Evolutionary conservation across 1,140 invertebrate genomes (phyloP).

Genomic region (Mya arenaria): DNA sequence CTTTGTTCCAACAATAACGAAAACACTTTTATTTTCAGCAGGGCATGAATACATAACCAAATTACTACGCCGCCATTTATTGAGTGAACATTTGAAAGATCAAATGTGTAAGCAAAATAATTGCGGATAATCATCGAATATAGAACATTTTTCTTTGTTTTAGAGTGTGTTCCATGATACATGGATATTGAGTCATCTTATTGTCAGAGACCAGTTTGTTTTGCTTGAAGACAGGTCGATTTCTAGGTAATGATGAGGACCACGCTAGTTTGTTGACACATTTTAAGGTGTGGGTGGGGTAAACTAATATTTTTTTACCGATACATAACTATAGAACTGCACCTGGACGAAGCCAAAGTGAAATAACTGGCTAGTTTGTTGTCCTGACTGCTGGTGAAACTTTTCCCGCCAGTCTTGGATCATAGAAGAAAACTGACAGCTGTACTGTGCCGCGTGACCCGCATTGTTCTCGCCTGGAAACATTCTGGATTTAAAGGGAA

Average conservation of each 20-base stretch:
- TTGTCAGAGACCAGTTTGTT: neutral
- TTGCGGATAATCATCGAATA: too few relatives aligned
- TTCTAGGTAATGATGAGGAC: neutral
- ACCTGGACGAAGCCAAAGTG: constrained; percentile 77
- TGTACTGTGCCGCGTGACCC: constrained; percentile 54
- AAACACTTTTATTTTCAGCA: too few relatives aligned
- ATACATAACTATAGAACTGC: neutral
- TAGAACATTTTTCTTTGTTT: too few relatives aligned
- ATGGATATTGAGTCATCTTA: too few relatives aligned
- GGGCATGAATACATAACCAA: too few relatives aligned
- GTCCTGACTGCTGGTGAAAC: constrained; percentile 59
- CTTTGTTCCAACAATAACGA: too few relatives aligned
- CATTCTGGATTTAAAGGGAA: too few relatives aligned
- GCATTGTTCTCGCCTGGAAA: constrained; percentile 69
- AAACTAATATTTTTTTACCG: neutral
- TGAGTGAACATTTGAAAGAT: neutral
- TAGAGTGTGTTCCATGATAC: too few relatives aligned
- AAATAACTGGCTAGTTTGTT: constrained; percentile 63
- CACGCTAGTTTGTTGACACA: neutral
- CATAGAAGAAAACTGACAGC: constrained; percentile 71
- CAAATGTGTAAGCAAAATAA: neutral
- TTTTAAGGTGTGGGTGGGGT: neutral
- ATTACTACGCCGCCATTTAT: neutral
- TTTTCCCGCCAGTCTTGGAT: constrained; percentile 69
- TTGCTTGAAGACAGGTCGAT: neutral